Percentiles rank a stretch among this genome's conserved stretches.
Evolutionary conservation across 2,797 vertebrate genomes (phyloP).

Genomic region (Kryptopterus vitreolus): DNA sequence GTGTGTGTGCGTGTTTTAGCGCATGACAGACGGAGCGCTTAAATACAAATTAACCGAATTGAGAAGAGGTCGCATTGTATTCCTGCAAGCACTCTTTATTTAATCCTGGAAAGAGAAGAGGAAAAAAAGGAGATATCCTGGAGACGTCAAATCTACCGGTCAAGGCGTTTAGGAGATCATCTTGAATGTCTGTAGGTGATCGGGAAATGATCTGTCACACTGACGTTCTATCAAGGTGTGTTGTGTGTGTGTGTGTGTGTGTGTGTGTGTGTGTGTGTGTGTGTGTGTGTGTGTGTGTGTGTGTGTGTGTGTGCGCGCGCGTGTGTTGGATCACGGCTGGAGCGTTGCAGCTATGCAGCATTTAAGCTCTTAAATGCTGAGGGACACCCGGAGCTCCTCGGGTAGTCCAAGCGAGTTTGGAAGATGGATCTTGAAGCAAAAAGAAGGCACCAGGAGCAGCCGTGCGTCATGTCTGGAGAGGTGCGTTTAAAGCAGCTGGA

Average conservation of each 20-base stretch:
- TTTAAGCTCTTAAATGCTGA: slow-evolving; percentile 48
- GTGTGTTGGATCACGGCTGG: slow-evolving; percentile 61
- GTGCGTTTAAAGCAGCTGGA: slow-evolving; percentile 98
- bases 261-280: slow-evolving; percentile 45
- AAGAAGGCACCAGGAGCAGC: no score
- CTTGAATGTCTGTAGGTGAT: not conserved
- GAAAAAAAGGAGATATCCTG: not conserved
- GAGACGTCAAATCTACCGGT: not conserved
- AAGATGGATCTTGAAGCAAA: not conserved
- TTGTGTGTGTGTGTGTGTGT: slow-evolving; percentile 43
- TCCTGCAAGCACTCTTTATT: not conserved
- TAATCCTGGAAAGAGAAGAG: not conserved
- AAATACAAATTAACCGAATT: slow-evolving; percentile 32
- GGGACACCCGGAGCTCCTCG: slow-evolving; percentile 55
- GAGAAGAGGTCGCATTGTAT: not conserved
- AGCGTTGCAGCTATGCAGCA: slow-evolving; percentile 51
- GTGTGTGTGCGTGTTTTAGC: slow-evolving; percentile 41
- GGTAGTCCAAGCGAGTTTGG: not conserved
- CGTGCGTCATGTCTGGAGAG: slow-evolving; percentile 87
- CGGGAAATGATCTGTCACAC: slow-evolving; percentile 56
- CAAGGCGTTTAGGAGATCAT: not conserved
- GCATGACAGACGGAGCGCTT: slow-evolving; percentile 69
- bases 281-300: slow-evolving; percentile 37
- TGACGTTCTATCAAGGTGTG: slow-evolving; percentile 43
- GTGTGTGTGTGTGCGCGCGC: slow-evolving; percentile 42